These are phyloP conservation scores for Buphagus erythrorhynchus DNA, from an alignment of 2,797 vertebrate species.

Conservation along the genomic window DNA sequence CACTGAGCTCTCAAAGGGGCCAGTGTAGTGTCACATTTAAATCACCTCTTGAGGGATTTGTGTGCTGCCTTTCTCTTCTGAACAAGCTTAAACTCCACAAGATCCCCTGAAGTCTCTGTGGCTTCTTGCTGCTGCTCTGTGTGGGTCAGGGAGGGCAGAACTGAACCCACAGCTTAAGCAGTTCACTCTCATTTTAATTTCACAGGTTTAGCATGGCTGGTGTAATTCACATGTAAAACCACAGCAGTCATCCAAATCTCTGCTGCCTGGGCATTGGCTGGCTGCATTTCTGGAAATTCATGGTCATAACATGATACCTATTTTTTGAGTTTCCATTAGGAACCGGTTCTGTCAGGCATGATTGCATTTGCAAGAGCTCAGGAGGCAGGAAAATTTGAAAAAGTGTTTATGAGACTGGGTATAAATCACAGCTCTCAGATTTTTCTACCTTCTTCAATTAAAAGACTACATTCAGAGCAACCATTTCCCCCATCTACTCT, in stretches of 20 bases:
- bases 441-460: conserved; percentile 28
- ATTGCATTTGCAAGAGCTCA: neutral
- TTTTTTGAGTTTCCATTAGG: conserved; percentile 57
- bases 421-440: conserved; percentile 11
- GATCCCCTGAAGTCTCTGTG: neutral
- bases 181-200: conserved; percentile 3
- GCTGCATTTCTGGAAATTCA: conserved; percentile 60
- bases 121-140: neutral
- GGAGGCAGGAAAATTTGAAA: conserved; percentile 59
- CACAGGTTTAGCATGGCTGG: neutral
- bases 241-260: conserved; percentile 24
- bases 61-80: neutral
- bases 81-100: neutral
- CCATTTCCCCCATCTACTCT: neutral
- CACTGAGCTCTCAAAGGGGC: neutral
- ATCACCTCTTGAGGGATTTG: neutral
- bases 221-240: conserved; percentile 6
- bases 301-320: conserved; percentile 39
- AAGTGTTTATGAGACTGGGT: conserved; percentile 26
- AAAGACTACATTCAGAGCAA: neutral
- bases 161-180: conserved; percentile 4
- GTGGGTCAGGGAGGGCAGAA: neutral
- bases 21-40: neutral
- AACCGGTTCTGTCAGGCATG: conserved; percentile 45
- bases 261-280: conserved; percentile 48